A percentile compares a stretch with the other conserved stretches of the same genome.
These are phyloP conservation scores for Apotomis betuletana DNA, from an alignment of 2,888 invertebrate genomes.

Conservation along the genomic window DNA sequence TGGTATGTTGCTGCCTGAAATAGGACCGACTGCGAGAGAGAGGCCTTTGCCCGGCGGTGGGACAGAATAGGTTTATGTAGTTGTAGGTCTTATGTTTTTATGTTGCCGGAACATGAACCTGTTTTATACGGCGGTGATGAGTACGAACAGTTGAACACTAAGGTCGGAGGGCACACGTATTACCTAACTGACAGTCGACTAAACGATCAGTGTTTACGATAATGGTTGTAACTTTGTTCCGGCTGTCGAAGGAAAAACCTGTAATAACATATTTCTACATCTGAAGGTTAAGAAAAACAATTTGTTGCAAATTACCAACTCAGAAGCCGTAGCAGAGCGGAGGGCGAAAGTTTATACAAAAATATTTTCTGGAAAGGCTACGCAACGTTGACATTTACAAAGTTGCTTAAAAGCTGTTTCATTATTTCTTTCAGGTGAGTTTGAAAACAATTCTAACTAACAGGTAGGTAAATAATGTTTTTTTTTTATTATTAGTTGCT, in stretches of 20 bases:
- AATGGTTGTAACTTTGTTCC: constrained; percentile 23
- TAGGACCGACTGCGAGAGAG: too few relatives aligned
- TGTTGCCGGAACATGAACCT: constrained; percentile 63
- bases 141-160: constrained; percentile 52
- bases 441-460: not conserved
- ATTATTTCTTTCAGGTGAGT: not conserved
- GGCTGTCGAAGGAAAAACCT: constrained; percentile 11
- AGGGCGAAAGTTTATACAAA: not conserved
- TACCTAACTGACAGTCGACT: constrained; percentile 36
- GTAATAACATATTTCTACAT: not conserved
- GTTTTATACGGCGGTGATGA: constrained; percentile 74
- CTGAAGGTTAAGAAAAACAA: not conserved
- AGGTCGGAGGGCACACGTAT: constrained; percentile 54
- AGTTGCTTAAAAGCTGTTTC: not conserved
- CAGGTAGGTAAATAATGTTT: not conserved
- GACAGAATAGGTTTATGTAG: too few relatives aligned
- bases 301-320: not conserved
- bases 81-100: not conserved
- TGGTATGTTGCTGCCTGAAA: too few relatives aligned
- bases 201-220: constrained; percentile 30
- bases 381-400: not conserved
- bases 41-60: too few relatives aligned
- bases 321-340: not conserved
- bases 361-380: not conserved
- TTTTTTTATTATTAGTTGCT: not conserved